Evolutionary conservation across 2,888 invertebrate genomes (phyloP), one percentile per base, ranked within the genome.

Genomic region (Melolontha melolontha): DNA sequence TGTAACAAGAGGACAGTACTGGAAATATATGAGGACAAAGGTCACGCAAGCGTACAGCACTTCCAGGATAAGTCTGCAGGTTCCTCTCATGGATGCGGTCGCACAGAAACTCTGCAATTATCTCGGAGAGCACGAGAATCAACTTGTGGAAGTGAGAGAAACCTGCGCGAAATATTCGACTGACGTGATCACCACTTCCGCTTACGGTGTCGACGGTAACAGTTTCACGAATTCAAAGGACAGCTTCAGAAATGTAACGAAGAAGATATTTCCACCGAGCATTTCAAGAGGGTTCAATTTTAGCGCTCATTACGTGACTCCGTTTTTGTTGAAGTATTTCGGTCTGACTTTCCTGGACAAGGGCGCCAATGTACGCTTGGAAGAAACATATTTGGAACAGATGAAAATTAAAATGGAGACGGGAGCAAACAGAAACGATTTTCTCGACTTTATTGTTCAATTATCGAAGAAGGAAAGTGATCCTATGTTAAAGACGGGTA

Each of bases 391-490:
- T 49, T 55, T 42, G 54, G 44, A 69, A n/a, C 66, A 66, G 34
- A 71, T 71, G 17, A 42, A 67, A 29, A 11, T 29, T n/a, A 71
- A 65, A 54, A 54, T 74, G 39, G 49, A 69, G 27, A 69, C 52
- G 8, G 67, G 69, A 12, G 62, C 65, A 74, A 72, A 85, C 71
- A 83, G 85, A 0, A 87, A 87, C 0, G 88, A 88, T 75, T 85
- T 88, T 71, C 84, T 88, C 4, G 87, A 88, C 76, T 85, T 87
- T 82, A 85, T 87, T 83, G 84, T 87, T 82, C 81, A 86, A 0
- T 74, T 87, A 2, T 47, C 14, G 11, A 82, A 84, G 16, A 82
- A 76, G 27, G 85, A 86, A 41, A 57, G 27, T 39, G 10, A 67
- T 47, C 52, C 39, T 10, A 17, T n/a, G 34, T 67, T 52, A 39